phyloP scores from a whole-genome alignment of 2,797 vertebrate species.

The Heterohyrax brucei region DNA sequence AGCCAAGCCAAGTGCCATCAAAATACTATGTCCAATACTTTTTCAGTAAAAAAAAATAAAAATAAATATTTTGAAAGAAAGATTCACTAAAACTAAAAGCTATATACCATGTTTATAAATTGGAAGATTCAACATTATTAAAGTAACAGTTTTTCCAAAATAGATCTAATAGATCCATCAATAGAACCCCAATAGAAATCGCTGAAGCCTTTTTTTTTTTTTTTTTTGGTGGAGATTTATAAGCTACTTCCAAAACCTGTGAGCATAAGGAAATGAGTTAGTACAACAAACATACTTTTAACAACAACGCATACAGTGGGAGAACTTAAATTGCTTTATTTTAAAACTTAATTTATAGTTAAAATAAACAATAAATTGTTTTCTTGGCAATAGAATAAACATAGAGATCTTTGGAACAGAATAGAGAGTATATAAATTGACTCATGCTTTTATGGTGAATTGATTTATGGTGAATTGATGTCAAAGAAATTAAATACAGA shows the following conservation, averaged over 20 bases:
- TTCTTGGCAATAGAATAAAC: neutral
- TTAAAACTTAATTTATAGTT: neutral
- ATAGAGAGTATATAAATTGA: constrained; percentile 4
- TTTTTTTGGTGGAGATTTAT: neutral
- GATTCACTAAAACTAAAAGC: neutral
- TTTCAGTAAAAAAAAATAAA: neutral
- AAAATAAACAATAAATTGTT: neutral
- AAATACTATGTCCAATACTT: neutral
- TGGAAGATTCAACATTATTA: neutral
- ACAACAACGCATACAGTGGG: neutral
- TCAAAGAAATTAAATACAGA: neutral
- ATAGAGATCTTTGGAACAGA: neutral
- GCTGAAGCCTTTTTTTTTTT: fast-evolving
- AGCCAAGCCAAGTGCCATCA: neutral
- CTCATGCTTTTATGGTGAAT: neutral
- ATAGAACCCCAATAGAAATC: neutral
- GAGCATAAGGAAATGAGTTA: constrained; percentile 9
- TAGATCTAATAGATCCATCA: neutral
- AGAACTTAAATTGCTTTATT: constrained; percentile 2
- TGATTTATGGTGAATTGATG: neutral
- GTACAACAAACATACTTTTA: neutral
- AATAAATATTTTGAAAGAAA: neutral
- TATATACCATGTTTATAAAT: neutral
- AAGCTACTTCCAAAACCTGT: neutral
- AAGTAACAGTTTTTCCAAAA: neutral